These are phyloP conservation scores for Amiota minor DNA, from an alignment of 2,888 invertebrate species.

Conservation along the genomic window DNA sequence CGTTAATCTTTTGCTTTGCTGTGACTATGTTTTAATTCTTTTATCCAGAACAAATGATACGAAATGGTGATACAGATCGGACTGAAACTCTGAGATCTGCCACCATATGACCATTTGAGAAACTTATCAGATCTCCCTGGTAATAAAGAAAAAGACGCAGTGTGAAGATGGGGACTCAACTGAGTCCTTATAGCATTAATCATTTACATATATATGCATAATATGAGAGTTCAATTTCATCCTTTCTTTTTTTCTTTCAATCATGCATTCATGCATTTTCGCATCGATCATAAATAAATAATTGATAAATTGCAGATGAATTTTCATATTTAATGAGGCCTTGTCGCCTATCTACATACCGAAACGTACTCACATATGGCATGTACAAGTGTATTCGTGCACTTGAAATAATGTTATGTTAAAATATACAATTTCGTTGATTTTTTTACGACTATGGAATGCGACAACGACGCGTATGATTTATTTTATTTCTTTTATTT, in stretches of 20 bases:
- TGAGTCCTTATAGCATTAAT: slow-evolving; percentile 47
- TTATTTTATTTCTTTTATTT: background rate
- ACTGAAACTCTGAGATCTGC: too few relatives aligned
- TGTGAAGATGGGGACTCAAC: background rate
- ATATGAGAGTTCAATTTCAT: slow-evolving; percentile 44
- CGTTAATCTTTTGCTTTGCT: too few relatives aligned
- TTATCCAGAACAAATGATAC: too few relatives aligned
- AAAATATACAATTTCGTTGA: slow-evolving; percentile 56
- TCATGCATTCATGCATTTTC: too few relatives aligned
- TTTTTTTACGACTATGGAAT: slow-evolving; percentile 55
- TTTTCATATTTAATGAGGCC: slow-evolving; percentile 69
- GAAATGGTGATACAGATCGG: too few relatives aligned
- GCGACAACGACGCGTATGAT: slow-evolving; percentile 12
- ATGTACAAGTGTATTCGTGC: slow-evolving; percentile 33
- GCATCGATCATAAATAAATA: slow-evolving; percentile 69
- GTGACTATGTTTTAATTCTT: too few relatives aligned
- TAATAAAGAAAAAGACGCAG: too few relatives aligned
- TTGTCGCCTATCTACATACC: slow-evolving; percentile 22
- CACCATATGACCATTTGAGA: too few relatives aligned
- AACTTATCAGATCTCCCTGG: too few relatives aligned
- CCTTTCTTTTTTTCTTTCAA: too few relatives aligned
- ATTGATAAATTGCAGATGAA: slow-evolving; percentile 72
- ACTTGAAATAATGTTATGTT: slow-evolving; percentile 62
- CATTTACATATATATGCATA: slow-evolving; percentile 62
- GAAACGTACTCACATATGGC: slow-evolving; percentile 42